A percentile compares a stretch with the other conserved stretches of the same genome.
Evolutionary conservation across 2,888 invertebrate genomes (phyloP).

Genomic region (Graphium colonna): DNA sequence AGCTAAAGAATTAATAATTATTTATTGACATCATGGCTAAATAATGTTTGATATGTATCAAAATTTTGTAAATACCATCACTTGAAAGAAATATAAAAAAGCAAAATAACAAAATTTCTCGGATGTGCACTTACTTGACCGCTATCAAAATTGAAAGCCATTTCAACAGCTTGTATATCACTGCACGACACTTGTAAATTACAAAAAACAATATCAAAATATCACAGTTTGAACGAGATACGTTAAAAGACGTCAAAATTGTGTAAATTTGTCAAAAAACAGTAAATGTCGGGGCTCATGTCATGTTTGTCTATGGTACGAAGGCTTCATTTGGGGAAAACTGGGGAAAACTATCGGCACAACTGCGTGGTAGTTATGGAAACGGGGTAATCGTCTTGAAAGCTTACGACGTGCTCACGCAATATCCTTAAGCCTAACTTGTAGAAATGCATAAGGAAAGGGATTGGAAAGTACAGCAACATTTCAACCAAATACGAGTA

Average conservation of each 20-base stretch:
- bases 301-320: constrained; percentile 32
- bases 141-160: constrained; percentile 71
- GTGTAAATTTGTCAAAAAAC: constrained; percentile 38
- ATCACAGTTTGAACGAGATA: constrained; percentile 42
- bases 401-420: constrained; percentile 15
- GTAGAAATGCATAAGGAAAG: too few species aligned
- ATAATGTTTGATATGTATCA: too few species aligned
- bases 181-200: constrained; percentile 33
- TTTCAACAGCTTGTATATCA: constrained; percentile 34
- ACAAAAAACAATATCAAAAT: constrained; percentile 34
- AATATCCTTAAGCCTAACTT: constrained; percentile 10
- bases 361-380: constrained; percentile 59
- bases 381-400: constrained; percentile 33
- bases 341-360: constrained; percentile 61
- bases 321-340: constrained; percentile 44
- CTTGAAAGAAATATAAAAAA: too few species aligned
- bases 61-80: too few species aligned
- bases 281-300: constrained; percentile 31
- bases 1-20: too few species aligned
- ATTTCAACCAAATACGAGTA: too few species aligned
- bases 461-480: too few species aligned
- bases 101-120: background rate
- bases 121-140: constrained; percentile 56
- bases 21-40: too few species aligned
- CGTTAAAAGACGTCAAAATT: constrained; percentile 34